Evolutionary conservation across 2,797 vertebrate species (phyloP), one percentile per base, ranked within the genome.

Genomic region (Argya squamiceps): DNA sequence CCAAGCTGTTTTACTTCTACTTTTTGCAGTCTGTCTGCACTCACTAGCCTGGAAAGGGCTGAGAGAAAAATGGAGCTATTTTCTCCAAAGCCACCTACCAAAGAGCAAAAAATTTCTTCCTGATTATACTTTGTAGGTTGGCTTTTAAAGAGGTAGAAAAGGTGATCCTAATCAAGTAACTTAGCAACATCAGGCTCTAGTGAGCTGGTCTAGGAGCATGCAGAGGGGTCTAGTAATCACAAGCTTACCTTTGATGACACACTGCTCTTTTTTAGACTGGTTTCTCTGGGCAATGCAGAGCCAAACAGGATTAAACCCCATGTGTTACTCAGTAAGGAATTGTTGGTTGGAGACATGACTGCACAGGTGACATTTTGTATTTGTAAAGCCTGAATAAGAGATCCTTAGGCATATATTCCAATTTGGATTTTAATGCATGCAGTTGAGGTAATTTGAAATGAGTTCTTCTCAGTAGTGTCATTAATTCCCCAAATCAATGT

Each of bases 371-470:
- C 32, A 36, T 49, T 69, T 67, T 63, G 15, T 88, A 24, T 91
- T 91, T 80, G 36, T 75, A 9, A 75, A 79, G 22, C 32, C 76
- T 78, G 62, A 89, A 44, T 65, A 90, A 68, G 34, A 93, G 63
- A 70, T 92, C 85, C 83, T 90, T 74, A 79, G 74, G 65, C 85
- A 47, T 81, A 44, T 50, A 76, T 87, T 92, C 27, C 81, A 87
- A 36, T 90, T 92, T 67, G 53, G 63, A 68, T 95, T 94, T 92
- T 79, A 89, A 58, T 73, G 44, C 21, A 1, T 56, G 50, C 55
- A 22, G 56, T 80, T 94, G 58, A 84, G 44, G 47, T 90, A 87
- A 93, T 94, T 91, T 93, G 71, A 87, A 92, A 87, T 92, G 5
- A 92, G 43, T 87, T 96, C n/a, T 74, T 91, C 67, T 79, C 71